These are phyloP conservation scores for Rattus rattus DNA, from an alignment of 2,113 vertebrate genomes.

Conservation along the genomic window DNA sequence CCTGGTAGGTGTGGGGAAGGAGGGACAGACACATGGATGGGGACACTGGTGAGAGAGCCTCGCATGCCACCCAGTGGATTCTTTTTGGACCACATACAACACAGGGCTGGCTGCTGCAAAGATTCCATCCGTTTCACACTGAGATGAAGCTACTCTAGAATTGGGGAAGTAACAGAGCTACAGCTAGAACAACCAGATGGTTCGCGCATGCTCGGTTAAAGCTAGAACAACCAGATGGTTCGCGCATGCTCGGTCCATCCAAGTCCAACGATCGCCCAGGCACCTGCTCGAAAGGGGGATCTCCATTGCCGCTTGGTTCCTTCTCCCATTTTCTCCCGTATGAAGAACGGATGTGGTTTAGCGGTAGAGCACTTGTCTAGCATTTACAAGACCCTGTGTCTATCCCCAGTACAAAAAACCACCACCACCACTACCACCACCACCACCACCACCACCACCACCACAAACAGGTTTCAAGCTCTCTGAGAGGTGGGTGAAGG, in stretches of 20 bases:
- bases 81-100: background rate
- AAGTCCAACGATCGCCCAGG: too few species aligned
- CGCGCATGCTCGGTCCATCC: background rate
- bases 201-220: background rate
- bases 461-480: background rate
- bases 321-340: background rate
- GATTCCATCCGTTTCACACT: background rate
- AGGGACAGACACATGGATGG: too few species aligned
- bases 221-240: background rate
- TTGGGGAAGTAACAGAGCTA: background rate
- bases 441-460: accelerated
- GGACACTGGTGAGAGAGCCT: background rate
- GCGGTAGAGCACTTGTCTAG: background rate
- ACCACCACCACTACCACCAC: accelerated
- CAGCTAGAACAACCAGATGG: background rate
- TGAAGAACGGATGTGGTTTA: background rate
- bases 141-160: background rate
- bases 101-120: background rate
- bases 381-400: background rate
- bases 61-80: background rate
- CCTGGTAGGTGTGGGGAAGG: background rate
- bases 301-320: too few species aligned
- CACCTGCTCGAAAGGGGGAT: background rate
- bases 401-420: background rate
- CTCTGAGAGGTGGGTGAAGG: background rate